Evolutionary conservation across 2,888 invertebrate species (phyloP).

Genomic region (Parnassius mnemosyne): DNA sequence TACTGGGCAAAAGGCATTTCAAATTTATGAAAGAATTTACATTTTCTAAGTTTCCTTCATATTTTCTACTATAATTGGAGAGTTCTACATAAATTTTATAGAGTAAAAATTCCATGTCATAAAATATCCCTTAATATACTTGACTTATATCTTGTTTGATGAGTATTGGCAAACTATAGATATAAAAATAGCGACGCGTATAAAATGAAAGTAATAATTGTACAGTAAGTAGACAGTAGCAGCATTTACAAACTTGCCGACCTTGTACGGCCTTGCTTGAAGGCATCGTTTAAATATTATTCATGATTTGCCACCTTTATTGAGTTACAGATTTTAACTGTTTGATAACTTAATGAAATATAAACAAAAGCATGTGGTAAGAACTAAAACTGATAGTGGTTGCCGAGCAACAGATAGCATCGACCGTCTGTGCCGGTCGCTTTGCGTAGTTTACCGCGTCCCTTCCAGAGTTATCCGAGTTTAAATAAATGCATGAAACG

Average conservation of each 20-base stretch:
- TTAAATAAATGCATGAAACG: too few relatives aligned
- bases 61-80: too few relatives aligned
- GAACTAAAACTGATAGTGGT: conserved; percentile 36
- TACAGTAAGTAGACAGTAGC: conserved; percentile 10
- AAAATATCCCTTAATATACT: too few relatives aligned
- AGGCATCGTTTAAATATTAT: conserved; percentile 4
- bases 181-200: neutral
- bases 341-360: too few relatives aligned
- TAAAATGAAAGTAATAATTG: conserved; percentile 26
- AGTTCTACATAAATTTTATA: too few relatives aligned
- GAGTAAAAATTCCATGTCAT: neutral
- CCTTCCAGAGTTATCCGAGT: conserved; percentile 52
- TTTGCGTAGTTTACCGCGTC: conserved; percentile 8
- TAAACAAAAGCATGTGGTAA: neutral
- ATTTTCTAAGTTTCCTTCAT: too few relatives aligned
- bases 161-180: neutral
- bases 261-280: conserved; percentile 17
- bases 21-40: too few relatives aligned
- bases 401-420: conserved; percentile 56
- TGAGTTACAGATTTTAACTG: neutral
- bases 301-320: neutral
- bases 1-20: neutral
- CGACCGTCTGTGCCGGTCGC: conserved; percentile 36
- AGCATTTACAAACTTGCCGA: conserved; percentile 11
- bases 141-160: neutral